These are phyloP conservation scores for Indri indri DNA, from an alignment of 2,113 vertebrate species.

Conservation along the genomic window DNA sequence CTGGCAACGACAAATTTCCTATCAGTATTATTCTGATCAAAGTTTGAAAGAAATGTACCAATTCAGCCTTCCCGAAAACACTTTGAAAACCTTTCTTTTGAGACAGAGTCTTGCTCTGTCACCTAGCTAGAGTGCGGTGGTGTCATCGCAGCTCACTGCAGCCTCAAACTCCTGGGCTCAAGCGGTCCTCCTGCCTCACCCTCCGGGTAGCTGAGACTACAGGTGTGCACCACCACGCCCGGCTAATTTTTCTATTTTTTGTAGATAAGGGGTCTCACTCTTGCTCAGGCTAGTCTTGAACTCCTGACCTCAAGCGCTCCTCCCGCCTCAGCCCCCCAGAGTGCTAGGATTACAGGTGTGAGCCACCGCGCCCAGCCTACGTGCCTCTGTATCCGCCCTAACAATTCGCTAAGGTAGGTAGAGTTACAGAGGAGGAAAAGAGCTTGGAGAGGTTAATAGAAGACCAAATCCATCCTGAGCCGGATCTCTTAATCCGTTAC, in stretches of 20 bases:
- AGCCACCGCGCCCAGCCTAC: too few relatives aligned
- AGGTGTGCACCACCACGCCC: too few relatives aligned
- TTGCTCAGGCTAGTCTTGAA: too few relatives aligned
- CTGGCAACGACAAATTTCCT: background rate
- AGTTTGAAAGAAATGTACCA: background rate
- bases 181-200: too few relatives aligned
- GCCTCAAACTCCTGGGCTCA: too few relatives aligned
- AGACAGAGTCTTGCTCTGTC: background rate
- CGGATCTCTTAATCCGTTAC: background rate
- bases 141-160: too few relatives aligned
- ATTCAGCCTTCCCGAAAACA: background rate
- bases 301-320: too few relatives aligned
- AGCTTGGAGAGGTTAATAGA: background rate
- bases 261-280: too few relatives aligned
- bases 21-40: background rate
- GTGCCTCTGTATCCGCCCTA: background rate
- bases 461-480: background rate
- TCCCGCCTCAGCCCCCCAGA: too few relatives aligned
- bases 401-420: background rate
- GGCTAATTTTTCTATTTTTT: too few relatives aligned
- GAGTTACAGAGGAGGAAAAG: constrained; percentile 9
- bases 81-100: background rate
- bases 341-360: too few relatives aligned
- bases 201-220: too few relatives aligned
- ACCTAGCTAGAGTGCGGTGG: background rate